These are phyloP conservation scores for Sphecodes monilicornis DNA, from an alignment of 2,888 invertebrate genomes.

Conservation along the genomic window DNA sequence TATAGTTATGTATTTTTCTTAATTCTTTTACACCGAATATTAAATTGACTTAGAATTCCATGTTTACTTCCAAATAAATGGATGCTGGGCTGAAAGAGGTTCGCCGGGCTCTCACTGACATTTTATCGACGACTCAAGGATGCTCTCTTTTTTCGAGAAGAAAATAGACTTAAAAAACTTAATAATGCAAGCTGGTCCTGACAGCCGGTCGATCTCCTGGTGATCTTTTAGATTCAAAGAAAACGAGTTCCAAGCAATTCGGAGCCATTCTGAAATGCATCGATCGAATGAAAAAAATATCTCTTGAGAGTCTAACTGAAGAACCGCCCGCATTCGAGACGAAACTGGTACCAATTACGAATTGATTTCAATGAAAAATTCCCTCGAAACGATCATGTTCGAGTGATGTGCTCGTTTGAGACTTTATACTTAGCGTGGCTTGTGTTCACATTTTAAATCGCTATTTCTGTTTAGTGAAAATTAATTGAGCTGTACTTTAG, in stretches of 20 bases:
- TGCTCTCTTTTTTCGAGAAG: neutral
- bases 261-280: neutral
- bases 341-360: neutral
- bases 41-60: neutral
- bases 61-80: neutral
- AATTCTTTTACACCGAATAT: neutral
- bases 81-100: neutral
- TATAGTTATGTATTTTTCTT: neutral
- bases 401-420: neutral
- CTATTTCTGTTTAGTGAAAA: neutral
- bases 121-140: neutral
- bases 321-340: neutral
- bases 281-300: neutral
- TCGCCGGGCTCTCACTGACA: neutral
- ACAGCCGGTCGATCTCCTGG: conserved; percentile 26
- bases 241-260: conserved; percentile 9
- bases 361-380: neutral
- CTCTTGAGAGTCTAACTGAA: neutral
- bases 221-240: conserved; percentile 24
- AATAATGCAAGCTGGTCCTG: conserved; percentile 12
- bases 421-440: neutral
- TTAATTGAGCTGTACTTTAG: neutral
- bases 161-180: neutral
- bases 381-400: neutral
- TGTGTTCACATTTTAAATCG: neutral